Base-by-base conservation (phyloP, 64 coral and sea anemone species). In the Montipora foliosa region DNA sequence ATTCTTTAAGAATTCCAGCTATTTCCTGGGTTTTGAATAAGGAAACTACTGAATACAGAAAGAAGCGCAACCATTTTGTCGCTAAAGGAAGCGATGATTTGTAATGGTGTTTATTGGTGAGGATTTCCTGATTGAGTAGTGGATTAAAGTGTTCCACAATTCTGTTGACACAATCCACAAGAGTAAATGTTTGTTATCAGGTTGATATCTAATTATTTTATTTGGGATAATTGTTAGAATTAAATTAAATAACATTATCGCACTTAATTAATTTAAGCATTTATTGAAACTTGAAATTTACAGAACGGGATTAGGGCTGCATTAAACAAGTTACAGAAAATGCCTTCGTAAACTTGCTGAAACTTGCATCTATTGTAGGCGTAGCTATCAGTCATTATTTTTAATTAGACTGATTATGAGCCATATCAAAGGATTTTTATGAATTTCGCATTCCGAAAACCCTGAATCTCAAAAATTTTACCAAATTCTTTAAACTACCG, bases 21-120 rank as follows among this genome's bases (percentile, higher is more conserved):
- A 86, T 86, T 86, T 86, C 82, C 82, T 85, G 82, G 16, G 82
- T 70, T 37, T 37, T 37, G 37, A 37, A 37, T 8, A 16, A 78
- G 45, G 82, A 68, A 86, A 86, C 19, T 86, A 11, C 82, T 19
- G 46, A 86, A 86, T 71, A 29, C 37, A 69, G 46, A 24, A 72
- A 59, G 59, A 7, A 6, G 5, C 5, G 52, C 52, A 64, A 64
- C 14, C 5, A 47, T 67, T 20, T 86, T 72, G 44, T 71, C 62
- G 45, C 61, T 49, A 37, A 64, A 10, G 45, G 45, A 72, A 50
- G 82, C 71, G 46, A 47, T 22, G 45, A 71, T 50, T 49, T 45
- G 19, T 29, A 46, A 49, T 66, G 62, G 82, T 86, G 82, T 12
- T 86, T 86, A 70, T 10, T 25, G 44, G 29, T 19, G 37, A 58